These are phyloP conservation scores for Protomyctophum bolini DNA, from an alignment of 2,113 vertebrate genomes.

Conservation along the genomic window DNA sequence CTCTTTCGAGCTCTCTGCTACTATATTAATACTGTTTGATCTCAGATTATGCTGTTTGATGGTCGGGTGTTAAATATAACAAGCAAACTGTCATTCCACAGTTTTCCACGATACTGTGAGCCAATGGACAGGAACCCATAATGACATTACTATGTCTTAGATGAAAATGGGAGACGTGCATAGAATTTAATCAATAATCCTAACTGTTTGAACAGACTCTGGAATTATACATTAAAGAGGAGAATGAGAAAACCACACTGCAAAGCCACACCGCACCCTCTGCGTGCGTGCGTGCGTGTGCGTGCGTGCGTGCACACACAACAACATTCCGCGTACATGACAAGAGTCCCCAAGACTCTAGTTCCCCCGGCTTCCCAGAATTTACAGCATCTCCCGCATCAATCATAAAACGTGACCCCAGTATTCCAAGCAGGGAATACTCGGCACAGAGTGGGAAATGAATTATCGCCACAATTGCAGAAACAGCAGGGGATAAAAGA, in stretches of 20 bases:
- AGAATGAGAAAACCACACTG: slow-evolving; percentile 56
- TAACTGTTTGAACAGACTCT: slow-evolving; percentile 21
- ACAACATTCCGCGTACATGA: slow-evolving; percentile 68
- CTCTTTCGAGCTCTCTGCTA: slow-evolving; percentile 54
- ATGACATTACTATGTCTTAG: slow-evolving; percentile 61
- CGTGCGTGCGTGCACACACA: slow-evolving; percentile 6
- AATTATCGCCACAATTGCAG: slow-evolving; percentile 70
- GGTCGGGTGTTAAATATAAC: slow-evolving; percentile 54
- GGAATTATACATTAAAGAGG: slow-evolving; percentile 44
- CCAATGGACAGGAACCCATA: slow-evolving; percentile 54
- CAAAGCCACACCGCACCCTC: slow-evolving; percentile 56
- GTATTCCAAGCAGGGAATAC: slow-evolving; percentile 67
- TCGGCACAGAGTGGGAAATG: slow-evolving; percentile 59
- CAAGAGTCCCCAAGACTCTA: slow-evolving; percentile 52
- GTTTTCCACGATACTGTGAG: slow-evolving; percentile 12
- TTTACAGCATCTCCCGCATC: slow-evolving; percentile 62
- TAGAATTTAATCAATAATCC: slow-evolving; percentile 57
- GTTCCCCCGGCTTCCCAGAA: slow-evolving; percentile 58
- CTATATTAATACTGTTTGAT: slow-evolving; percentile 65
- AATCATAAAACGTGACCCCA: slow-evolving; percentile 68
- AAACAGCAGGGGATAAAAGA: slow-evolving; percentile 69
- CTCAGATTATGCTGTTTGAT: slow-evolving; percentile 51
- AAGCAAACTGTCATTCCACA: slow-evolving; percentile 43
- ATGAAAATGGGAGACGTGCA: slow-evolving; percentile 38
- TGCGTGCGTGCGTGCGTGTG: background rate